Evolutionary conservation across 2,113 vertebrate species (phyloP).

Genomic region (Heterotilapia buettikoferi): DNA sequence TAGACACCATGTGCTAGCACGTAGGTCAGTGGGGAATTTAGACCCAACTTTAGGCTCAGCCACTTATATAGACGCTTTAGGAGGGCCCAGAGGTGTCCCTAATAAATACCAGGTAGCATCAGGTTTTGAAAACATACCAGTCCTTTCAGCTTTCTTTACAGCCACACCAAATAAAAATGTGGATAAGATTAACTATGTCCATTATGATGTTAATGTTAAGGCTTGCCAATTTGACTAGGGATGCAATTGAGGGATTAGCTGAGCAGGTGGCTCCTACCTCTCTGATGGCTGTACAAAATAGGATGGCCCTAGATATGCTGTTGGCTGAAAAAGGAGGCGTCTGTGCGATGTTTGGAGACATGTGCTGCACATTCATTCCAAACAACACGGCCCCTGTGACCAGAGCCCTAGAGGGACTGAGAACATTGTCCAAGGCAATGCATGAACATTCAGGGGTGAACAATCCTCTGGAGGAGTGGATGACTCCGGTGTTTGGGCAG

Average conservation of each 20-base stretch:
- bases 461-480: not conserved
- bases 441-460: not conserved
- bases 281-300: not conserved
- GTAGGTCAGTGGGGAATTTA: not conserved
- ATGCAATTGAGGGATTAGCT: not conserved
- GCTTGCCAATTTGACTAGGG: accelerated
- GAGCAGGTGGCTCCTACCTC: not conserved
- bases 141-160: not conserved
- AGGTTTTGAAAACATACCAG: not conserved
- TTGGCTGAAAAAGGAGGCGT: not conserved
- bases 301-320: not conserved
- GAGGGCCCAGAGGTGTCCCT: not conserved
- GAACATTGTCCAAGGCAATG: not conserved
- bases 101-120: not conserved
- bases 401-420: not conserved
- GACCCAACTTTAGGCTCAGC: not conserved
- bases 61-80: not conserved
- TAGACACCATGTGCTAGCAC: not conserved
- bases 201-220: not conserved
- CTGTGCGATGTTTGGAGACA: not conserved
- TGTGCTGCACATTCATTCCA: not conserved
- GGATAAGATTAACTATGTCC: accelerated
- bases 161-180: not conserved
- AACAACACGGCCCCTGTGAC: not conserved
- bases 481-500: not conserved